Conservation (phyloP, 2,113 vertebrate species). For the Halcyon malimbica region DNA sequence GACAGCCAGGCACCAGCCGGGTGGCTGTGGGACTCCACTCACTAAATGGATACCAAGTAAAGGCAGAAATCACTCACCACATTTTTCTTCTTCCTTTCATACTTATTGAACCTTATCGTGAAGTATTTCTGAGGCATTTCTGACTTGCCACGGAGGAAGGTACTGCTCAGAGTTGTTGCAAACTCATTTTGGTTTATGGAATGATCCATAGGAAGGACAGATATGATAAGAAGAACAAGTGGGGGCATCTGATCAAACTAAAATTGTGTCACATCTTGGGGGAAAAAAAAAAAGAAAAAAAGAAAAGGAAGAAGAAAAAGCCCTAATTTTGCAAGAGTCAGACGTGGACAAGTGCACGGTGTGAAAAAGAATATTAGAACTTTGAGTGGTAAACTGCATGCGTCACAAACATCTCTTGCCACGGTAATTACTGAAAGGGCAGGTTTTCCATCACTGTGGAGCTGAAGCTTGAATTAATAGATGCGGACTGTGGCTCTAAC, state of each 20-base stretch:
- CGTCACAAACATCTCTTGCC: not conserved
- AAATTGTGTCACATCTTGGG: not conserved
- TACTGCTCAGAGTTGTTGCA: not conserved
- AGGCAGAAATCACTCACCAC: not conserved
- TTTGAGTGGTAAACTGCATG: not conserved
- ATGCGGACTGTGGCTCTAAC: not conserved
- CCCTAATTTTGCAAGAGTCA: not conserved
- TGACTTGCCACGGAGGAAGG: not conserved
- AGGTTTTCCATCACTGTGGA: not conserved
- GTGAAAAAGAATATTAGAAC: not conserved
- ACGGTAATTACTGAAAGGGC: not conserved
- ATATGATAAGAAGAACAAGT: not conserved
- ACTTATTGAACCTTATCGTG: not conserved
- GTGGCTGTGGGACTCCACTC: not conserved
- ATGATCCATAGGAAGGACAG: not conserved
- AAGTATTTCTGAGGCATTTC: not conserved
- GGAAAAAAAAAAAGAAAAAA: not conserved
- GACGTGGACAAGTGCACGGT: not conserved
- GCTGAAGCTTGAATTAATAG: not conserved
- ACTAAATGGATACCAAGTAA: rapidly evolving
- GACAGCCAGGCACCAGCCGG: not conserved
- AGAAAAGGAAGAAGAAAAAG: too few relatives aligned
- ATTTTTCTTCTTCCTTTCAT: not conserved
- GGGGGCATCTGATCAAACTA: not conserved
- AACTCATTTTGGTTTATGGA: not conserved